A percentile compares a stretch with the other conserved stretches of the same genome.
Conservation (phyloP, 2,113 vertebrate species). For the Ellobius talpinus region DNA sequence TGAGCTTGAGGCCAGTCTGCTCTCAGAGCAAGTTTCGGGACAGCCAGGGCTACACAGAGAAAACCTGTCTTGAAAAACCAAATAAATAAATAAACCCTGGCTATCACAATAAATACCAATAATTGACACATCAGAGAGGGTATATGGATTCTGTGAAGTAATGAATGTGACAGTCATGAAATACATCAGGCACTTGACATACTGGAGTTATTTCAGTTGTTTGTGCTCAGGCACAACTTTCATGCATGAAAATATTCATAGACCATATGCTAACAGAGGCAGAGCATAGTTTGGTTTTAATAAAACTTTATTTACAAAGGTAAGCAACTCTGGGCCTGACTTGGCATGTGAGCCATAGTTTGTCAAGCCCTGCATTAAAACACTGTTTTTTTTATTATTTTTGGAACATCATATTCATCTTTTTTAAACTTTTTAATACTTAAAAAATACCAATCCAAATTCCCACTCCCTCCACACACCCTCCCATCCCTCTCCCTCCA, state of each 20-base stretch:
- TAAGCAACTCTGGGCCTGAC: neutral
- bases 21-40: neutral
- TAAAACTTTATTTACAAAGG: conserved; percentile 60
- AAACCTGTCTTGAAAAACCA: neutral
- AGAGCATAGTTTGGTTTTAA: neutral
- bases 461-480: too few relatives aligned
- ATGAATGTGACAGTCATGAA: neutral
- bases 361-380: neutral
- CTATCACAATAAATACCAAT: conserved; percentile 14
- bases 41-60: neutral
- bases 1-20: neutral
- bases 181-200: neutral
- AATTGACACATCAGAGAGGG: neutral
- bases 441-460: too few relatives aligned
- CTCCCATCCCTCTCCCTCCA: too few relatives aligned
- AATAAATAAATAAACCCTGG: neutral
- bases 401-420: conserved; percentile 1
- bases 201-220: neutral
- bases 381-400: too few relatives aligned
- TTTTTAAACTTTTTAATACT: neutral
- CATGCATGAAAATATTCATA: neutral
- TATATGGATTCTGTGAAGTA: neutral
- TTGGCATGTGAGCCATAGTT: neutral
- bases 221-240: neutral
- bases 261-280: neutral